Evolutionary conservation across 2,113 vertebrate species (phyloP).

Genomic region (Oryzias melastigma): DNA sequence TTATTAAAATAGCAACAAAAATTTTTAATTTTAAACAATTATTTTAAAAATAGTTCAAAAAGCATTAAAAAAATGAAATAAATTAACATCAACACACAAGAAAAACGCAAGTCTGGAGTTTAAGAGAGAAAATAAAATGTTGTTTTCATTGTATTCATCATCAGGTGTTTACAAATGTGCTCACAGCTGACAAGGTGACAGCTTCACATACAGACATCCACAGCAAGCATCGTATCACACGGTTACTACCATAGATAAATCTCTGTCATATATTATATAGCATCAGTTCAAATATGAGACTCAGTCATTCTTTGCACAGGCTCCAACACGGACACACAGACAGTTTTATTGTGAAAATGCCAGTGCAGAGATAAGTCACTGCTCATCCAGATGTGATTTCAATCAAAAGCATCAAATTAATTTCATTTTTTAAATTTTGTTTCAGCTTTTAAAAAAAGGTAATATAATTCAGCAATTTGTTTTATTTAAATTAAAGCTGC

Average conservation of each 20-base stretch:
- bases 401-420: conserved; percentile 8
- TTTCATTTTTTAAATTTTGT: conserved; percentile 20
- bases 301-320: conserved; percentile 39
- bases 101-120: conserved; percentile 43
- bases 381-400: conserved; percentile 35
- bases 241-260: conserved; percentile 51
- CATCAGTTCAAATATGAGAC: conserved; percentile 58
- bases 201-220: conserved; percentile 51
- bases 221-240: conserved; percentile 47
- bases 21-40: too few species aligned
- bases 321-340: conserved; percentile 41
- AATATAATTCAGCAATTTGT: conserved; percentile 23
- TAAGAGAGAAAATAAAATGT: conserved; percentile 66
- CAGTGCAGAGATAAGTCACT: conserved; percentile 33
- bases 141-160: conserved; percentile 49
- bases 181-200: conserved; percentile 46
- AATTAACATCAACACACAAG: conserved; percentile 19
- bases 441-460: conserved; percentile 2
- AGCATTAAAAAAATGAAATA: neutral
- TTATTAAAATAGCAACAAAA: too few species aligned
- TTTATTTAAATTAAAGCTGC: neutral
- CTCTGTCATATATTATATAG: conserved; percentile 61
- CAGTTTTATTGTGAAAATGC: conserved; percentile 33
- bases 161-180: conserved; percentile 71
- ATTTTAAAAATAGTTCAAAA: too few species aligned